These are phyloP conservation scores for Daktulosphaira vitifoliae DNA, from an alignment of 1,140 invertebrate species.

Conservation along the genomic window DNA sequence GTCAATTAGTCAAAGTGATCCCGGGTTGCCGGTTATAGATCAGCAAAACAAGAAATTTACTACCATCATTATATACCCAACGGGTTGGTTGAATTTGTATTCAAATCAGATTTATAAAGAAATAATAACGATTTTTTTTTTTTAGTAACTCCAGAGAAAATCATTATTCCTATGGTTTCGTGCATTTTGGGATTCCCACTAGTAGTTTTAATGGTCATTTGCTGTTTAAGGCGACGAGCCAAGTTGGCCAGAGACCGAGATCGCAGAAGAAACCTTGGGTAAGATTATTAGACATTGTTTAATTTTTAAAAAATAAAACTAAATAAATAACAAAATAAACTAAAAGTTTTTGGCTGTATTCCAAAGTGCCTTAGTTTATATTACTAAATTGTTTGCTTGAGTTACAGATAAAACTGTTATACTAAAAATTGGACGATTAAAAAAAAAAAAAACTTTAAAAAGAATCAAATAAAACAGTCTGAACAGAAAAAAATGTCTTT, in stretches of 20 bases:
- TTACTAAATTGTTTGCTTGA: too few relatives aligned
- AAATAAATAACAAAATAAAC: too few relatives aligned
- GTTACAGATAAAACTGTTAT: too few relatives aligned
- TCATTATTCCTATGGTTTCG: conserved; percentile 79
- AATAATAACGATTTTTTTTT: conserved; percentile 38
- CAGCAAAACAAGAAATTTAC: conserved; percentile 31
- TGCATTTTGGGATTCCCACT: conserved; percentile 81
- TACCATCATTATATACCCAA: conserved; percentile 50
- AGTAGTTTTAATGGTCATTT: conserved; percentile 73
- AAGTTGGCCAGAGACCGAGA: conserved; percentile 55
- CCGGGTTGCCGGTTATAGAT: conserved; percentile 2
- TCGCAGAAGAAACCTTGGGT: conserved; percentile 37
- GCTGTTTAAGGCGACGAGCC: conserved; percentile 68
- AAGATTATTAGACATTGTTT: neutral
- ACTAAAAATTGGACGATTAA: too few relatives aligned
- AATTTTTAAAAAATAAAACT: too few relatives aligned
- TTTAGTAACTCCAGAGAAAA: conserved; percentile 76
- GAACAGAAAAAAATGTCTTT: too few relatives aligned
- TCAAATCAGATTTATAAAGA: too few relatives aligned
- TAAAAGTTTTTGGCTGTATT: too few relatives aligned
- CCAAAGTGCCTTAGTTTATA: too few relatives aligned
- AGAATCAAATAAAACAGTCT: too few relatives aligned
- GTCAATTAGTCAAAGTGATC: conserved; percentile 4
- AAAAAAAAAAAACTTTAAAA: too few relatives aligned
- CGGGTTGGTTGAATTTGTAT: conserved; percentile 43